phyloP scores from a whole-genome alignment of 2,888 invertebrate species.

The Cyclophora albipunctata region DNA sequence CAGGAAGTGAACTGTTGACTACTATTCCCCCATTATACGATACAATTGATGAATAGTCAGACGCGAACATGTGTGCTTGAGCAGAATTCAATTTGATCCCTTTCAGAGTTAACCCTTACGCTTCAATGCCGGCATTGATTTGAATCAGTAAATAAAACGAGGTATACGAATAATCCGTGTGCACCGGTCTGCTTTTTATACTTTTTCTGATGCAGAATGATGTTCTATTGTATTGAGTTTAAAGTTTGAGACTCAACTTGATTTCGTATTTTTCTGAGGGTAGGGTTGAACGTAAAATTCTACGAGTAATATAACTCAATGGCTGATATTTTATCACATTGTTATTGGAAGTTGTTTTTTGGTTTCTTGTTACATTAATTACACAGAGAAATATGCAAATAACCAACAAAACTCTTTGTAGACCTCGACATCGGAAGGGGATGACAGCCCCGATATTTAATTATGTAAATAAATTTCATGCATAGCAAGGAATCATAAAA shows the following conservation, averaged over 20 bases:
- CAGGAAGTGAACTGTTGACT: slow-evolving; percentile 60
- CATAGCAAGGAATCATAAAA: slow-evolving; percentile 63
- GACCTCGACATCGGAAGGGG: slow-evolving; percentile 66
- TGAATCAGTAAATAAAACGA: slow-evolving; percentile 59
- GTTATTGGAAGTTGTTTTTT: too few species aligned
- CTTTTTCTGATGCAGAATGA: too few species aligned
- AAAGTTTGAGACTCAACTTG: too few species aligned
- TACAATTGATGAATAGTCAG: slow-evolving; percentile 66
- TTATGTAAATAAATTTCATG: slow-evolving; percentile 73
- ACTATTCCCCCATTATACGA: slow-evolving; percentile 57
- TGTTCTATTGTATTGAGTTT: too few species aligned
- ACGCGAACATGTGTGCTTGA: slow-evolving; percentile 61
- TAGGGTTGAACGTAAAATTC: too few species aligned
- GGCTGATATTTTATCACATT: too few species aligned
- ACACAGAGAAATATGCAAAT: slow-evolving; percentile 63
- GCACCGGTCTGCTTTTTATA: not conserved
- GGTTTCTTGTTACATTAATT: slow-evolving; percentile 30
- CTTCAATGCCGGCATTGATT: slow-evolving; percentile 56
- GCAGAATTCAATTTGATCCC: slow-evolving; percentile 66
- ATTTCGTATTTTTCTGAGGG: too few species aligned
- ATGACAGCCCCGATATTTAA: slow-evolving; percentile 56
- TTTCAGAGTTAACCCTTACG: slow-evolving; percentile 61
- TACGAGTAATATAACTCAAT: too few species aligned
- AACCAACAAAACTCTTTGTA: slow-evolving; percentile 51
- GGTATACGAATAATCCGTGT: slow-evolving; percentile 3